phyloP scores from a whole-genome alignment of 2,797 vertebrate species.

The Muscicapa comitata region DNA sequence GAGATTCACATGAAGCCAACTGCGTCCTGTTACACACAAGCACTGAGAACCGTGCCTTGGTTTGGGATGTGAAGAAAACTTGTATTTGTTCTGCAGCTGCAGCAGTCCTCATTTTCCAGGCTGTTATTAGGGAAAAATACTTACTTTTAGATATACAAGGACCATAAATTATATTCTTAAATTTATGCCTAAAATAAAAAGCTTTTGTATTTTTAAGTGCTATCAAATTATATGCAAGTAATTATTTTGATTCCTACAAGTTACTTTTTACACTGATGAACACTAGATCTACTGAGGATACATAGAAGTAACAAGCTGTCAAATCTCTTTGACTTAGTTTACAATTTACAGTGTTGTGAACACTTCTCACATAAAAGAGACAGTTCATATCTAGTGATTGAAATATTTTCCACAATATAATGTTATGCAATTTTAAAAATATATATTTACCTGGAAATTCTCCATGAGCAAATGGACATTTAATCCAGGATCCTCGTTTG shows the following conservation, averaged over 20 bases:
- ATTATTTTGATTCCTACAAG: background rate
- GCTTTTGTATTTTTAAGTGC: background rate
- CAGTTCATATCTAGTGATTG: background rate
- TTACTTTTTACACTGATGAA: background rate
- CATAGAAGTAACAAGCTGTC: background rate
- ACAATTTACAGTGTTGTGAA: background rate
- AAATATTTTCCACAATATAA: background rate
- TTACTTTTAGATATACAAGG: background rate
- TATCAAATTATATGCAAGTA: background rate
- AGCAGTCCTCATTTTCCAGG: constrained; percentile 70
- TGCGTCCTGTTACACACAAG: constrained; percentile 53
- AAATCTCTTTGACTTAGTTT: background rate
- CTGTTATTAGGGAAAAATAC: constrained; percentile 36
- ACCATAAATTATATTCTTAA: background rate
- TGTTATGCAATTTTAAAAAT: background rate
- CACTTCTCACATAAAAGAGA: background rate
- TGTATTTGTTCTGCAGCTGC: constrained; percentile 20
- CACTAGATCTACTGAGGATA: background rate
- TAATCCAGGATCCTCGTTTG: constrained; percentile 41
- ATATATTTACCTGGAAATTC: constrained; percentile 67
- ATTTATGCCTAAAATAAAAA: background rate
- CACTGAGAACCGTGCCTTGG: constrained; percentile 65
- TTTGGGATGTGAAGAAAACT: constrained; percentile 57
- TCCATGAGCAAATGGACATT: constrained; percentile 71
- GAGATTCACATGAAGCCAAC: constrained; percentile 35